Conservation (phyloP, 2,113 vertebrate genomes). For the Ceyx melanurus region DNA sequence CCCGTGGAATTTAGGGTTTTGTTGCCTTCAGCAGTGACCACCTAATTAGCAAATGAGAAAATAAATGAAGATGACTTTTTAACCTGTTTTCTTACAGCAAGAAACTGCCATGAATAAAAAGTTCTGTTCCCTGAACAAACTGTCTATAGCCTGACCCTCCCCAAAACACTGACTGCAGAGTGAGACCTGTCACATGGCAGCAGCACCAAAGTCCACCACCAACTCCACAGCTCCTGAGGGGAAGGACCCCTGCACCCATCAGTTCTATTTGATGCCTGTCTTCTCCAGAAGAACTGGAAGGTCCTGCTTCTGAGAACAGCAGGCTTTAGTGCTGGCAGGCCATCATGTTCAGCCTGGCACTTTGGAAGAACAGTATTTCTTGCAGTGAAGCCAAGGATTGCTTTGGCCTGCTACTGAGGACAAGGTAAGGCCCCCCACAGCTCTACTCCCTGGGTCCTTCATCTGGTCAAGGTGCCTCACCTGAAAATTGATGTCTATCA, state of each 20-base stretch:
- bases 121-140: not conserved
- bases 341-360: not conserved
- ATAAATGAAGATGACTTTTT: not conserved
- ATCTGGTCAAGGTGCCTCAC: not conserved
- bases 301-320: not conserved
- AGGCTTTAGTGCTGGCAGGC: not conserved
- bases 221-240: not conserved
- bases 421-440: not conserved
- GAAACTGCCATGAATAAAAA: not conserved
- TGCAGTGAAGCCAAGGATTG: not conserved
- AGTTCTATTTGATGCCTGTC: not conserved
- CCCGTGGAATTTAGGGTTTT: not conserved
- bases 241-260: not conserved
- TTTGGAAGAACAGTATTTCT: not conserved
- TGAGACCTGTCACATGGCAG: fast-evolving
- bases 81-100: not conserved
- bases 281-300: not conserved
- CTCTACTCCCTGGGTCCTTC: not conserved
- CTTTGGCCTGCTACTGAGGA: not conserved
- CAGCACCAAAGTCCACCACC: not conserved
- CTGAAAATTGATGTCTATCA: not conserved
- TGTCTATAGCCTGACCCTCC: not conserved
- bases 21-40: not conserved
- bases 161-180: not conserved
- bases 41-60: not conserved